A percentile compares a stretch with the other conserved stretches of the same genome.
These are phyloP conservation scores for Horisme vitalbata DNA, from an alignment of 2,888 invertebrate genomes.

Conservation along the genomic window DNA sequence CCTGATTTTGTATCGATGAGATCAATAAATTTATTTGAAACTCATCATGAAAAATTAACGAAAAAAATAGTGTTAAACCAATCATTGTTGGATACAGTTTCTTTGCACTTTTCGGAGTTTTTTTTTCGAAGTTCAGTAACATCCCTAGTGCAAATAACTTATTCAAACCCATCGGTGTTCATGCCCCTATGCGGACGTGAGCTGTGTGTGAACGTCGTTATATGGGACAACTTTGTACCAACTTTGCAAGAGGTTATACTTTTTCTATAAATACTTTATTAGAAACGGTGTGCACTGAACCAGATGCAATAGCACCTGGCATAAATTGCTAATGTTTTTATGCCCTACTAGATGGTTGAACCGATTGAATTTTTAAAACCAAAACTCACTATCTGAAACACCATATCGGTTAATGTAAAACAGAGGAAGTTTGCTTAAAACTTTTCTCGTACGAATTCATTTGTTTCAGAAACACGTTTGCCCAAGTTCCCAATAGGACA, in stretches of 20 bases:
- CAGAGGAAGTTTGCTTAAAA: conserved; percentile 8
- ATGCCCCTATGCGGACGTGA: conserved; percentile 44
- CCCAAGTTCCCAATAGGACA: neutral
- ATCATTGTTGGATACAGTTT: neutral
- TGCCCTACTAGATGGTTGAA: conserved; percentile 10
- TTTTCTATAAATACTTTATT: conserved; percentile 49
- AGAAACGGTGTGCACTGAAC: conserved; percentile 28
- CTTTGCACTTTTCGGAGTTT: conserved; percentile 13
- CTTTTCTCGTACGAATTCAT: conserved; percentile 1
- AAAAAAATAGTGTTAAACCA: too few relatives aligned
- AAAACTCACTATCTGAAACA: too few relatives aligned
- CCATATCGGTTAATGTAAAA: too few relatives aligned
- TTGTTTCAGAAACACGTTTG: conserved; percentile 2
- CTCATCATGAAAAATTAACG: too few relatives aligned
- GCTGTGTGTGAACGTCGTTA: conserved; percentile 49
- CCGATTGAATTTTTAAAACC: too few relatives aligned
- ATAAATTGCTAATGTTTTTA: conserved; percentile 10
- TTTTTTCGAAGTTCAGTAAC: conserved; percentile 13
- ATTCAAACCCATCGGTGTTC: conserved; percentile 55
- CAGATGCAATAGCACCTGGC: conserved; percentile 28
- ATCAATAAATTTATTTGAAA: too few relatives aligned
- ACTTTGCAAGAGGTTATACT: conserved; percentile 38
- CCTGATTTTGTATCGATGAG: too few relatives aligned
- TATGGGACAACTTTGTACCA: conserved; percentile 48
- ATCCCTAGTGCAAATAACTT: conserved; percentile 47